Percentiles rank a stretch among this genome's conserved stretches.
Conservation (phyloP, 2,888 invertebrate species). For the Drosophila setosimentum region DNA sequence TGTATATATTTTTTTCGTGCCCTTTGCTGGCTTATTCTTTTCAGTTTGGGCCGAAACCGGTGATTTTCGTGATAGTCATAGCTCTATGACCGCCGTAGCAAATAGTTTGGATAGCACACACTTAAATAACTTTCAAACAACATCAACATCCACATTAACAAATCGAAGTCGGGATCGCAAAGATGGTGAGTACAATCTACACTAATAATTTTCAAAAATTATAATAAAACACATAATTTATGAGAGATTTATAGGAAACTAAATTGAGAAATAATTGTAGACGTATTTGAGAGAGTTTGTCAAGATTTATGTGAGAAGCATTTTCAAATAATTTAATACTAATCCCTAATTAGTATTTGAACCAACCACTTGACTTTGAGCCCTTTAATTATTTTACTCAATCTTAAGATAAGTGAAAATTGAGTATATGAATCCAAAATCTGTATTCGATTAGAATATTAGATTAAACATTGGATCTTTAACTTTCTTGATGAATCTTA, state of each 20-base stretch:
- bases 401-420: background rate
- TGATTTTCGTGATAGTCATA: constrained; percentile 94
- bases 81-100: constrained; percentile 88
- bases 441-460: background rate
- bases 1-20: constrained; percentile 61
- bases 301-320: background rate
- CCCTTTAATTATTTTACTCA: background rate
- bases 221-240: background rate
- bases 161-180: constrained; percentile 88
- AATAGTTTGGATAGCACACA: constrained; percentile 89
- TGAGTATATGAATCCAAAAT: background rate
- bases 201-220: background rate
- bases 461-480: background rate
- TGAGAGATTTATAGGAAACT: background rate
- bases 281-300: background rate
- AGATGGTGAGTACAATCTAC: constrained; percentile 86
- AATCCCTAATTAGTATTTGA: background rate
- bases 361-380: background rate
- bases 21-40: constrained; percentile 85
- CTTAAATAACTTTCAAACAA: constrained; percentile 88
- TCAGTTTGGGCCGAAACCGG: constrained; percentile 96
- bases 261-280: background rate
- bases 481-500: background rate
- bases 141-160: constrained; percentile 88
- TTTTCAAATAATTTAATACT: background rate